Percentiles rank a stretch among this genome's conserved stretches.
These are phyloP conservation scores for Dryobotodes eremita DNA, from an alignment of 2,888 invertebrate genomes.

Conservation along the genomic window DNA sequence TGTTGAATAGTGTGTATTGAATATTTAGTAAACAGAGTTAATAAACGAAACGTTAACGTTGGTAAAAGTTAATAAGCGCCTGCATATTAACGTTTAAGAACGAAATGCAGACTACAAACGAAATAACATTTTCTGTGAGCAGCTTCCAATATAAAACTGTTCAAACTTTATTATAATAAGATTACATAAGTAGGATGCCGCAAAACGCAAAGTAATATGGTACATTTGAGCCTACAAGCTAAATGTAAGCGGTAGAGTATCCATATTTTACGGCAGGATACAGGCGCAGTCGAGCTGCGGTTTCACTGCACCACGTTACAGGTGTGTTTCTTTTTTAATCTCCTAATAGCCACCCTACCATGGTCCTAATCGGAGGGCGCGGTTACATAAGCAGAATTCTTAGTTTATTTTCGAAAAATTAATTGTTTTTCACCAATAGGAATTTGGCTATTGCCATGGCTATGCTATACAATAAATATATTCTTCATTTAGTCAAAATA, in stretches of 20 bases:
- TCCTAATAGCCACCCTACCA: slow-evolving; percentile 81
- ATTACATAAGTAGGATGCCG: not conserved
- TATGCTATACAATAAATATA: not conserved
- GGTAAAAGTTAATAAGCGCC: too few relatives aligned
- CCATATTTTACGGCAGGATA: slow-evolving; percentile 71
- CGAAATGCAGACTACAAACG: not conserved
- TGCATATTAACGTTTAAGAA: not conserved
- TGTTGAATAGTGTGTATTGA: too few relatives aligned
- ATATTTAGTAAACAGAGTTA: too few relatives aligned
- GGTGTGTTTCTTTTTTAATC: slow-evolving; percentile 86
- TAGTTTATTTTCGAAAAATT: not conserved
- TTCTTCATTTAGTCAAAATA: not conserved
- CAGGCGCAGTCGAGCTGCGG: slow-evolving; percentile 69
- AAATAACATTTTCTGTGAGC: not conserved
- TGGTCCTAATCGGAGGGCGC: slow-evolving; percentile 65
- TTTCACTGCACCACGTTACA: slow-evolving; percentile 76
- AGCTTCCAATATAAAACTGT: not conserved
- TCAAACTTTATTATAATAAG: slow-evolving; percentile 1
- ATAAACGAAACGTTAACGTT: too few relatives aligned
- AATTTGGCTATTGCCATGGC: slow-evolving; percentile 10
- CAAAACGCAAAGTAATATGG: slow-evolving; percentile 45
- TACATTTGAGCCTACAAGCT: slow-evolving; percentile 64
- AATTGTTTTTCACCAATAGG: slow-evolving; percentile 19
- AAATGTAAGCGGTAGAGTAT: slow-evolving; percentile 63
- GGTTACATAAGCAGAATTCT: slow-evolving; percentile 18